Conservation (phyloP, 2,797 vertebrate species). For the Tapera naevia region DNA sequence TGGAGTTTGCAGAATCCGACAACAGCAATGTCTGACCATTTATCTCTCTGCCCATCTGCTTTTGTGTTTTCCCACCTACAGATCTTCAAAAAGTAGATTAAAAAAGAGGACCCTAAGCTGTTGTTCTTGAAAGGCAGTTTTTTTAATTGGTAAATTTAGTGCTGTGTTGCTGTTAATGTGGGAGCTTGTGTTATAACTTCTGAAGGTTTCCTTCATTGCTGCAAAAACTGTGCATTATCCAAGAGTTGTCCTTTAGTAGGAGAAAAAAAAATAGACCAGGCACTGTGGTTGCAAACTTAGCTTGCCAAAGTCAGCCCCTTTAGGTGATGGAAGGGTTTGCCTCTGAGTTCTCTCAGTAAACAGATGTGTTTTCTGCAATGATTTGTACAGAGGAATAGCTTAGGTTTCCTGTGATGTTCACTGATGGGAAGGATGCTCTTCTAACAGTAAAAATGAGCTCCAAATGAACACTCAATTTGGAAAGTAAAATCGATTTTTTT, state of each 20-base stretch:
- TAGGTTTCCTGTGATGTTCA: not conserved
- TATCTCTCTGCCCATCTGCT: conserved; percentile 39
- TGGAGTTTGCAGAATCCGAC: conserved; percentile 34
- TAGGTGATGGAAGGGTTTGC: not conserved
- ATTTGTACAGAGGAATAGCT: not conserved
- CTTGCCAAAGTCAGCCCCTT: not conserved
- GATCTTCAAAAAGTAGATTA: conserved; percentile 10
- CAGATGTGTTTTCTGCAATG: not conserved
- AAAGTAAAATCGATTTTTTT: not conserved
- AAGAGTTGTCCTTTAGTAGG: not conserved
- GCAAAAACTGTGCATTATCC: not conserved
- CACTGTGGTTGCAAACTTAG: not conserved
- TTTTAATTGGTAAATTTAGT: not conserved
- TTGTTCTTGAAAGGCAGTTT: not conserved
- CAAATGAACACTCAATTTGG: not conserved
- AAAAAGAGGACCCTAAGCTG: not conserved
- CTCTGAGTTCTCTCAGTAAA: not conserved
- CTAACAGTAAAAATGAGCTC: not conserved
- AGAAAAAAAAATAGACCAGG: not conserved
- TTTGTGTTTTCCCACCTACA: conserved; percentile 13
- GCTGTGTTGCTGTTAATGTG: not conserved
- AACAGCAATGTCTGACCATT: not conserved
- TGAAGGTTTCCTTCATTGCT: not conserved
- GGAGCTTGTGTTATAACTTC: conserved; percentile 36
- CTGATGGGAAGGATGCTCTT: not conserved